Evolutionary conservation across 2,888 invertebrate genomes (phyloP).

Genomic region (Drosophila cracens): DNA sequence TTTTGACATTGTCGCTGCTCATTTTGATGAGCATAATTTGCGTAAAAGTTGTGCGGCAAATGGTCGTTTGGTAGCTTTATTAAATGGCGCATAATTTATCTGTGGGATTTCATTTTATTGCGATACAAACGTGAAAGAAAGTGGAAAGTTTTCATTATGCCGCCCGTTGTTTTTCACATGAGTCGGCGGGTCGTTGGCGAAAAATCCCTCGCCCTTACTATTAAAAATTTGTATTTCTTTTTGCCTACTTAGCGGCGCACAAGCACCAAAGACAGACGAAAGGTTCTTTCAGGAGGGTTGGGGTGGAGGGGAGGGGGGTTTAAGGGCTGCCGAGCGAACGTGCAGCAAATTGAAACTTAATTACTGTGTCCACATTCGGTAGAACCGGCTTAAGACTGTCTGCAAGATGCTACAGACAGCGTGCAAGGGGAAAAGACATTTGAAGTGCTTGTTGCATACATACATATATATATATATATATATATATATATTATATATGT

Average conservation of each 20-base stretch:
- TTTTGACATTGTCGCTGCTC: conserved; percentile 22
- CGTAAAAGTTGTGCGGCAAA: conserved; percentile 47
- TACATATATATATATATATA: background rate
- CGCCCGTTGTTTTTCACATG: conserved; percentile 10
- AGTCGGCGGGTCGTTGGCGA: background rate
- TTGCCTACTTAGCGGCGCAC: conserved; percentile 17
- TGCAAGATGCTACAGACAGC: background rate
- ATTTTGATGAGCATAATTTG: conserved; percentile 62
- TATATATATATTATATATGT: background rate
- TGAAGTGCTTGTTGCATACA: background rate
- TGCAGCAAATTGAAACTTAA: conserved; percentile 61
- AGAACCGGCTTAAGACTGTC: conserved; percentile 10
- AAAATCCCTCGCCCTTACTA: background rate
- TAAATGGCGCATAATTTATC: conserved; percentile 69
- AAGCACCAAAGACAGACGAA: conserved; percentile 2
- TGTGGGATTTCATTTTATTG: conserved; percentile 57
- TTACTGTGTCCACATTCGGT: conserved; percentile 40
- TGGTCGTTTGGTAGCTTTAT: conserved; percentile 56
- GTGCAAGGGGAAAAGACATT: background rate
- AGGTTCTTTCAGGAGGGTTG: background rate
- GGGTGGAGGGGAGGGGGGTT: background rate
- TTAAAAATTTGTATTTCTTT: conserved; percentile 20
- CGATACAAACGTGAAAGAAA: conserved; percentile 35
- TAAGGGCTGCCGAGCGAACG: conserved; percentile 2
- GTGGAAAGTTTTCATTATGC: conserved; percentile 30